Evolutionary conservation across 2,113 vertebrate genomes (phyloP).

Genomic region (Pheucticus melanocephalus): DNA sequence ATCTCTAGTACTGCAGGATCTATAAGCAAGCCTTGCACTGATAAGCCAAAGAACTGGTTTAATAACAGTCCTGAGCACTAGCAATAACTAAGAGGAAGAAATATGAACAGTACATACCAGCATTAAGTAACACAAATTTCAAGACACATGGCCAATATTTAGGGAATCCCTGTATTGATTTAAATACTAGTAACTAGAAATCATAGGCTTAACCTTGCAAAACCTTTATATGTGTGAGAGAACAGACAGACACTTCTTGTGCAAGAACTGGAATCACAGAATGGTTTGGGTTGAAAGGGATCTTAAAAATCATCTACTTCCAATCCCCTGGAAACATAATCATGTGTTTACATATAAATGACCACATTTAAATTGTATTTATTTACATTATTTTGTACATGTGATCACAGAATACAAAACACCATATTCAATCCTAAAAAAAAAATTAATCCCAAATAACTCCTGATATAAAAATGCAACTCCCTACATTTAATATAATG

Average conservation of each 20-base stretch:
- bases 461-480: neutral
- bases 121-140: conserved; percentile 4
- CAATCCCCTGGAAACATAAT: neutral
- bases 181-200: neutral
- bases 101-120: neutral
- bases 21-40: conserved; percentile 57
- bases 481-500: neutral
- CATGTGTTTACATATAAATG: neutral
- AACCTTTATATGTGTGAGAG: neutral
- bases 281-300: neutral
- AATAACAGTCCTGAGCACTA: conserved; percentile 59
- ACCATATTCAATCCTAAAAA: neutral
- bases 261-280: neutral
- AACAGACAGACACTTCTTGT: neutral
- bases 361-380: neutral
- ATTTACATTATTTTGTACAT: neutral
- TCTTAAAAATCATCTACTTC: neutral
- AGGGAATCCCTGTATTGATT: conserved; percentile 8
- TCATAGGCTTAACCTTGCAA: conserved; percentile 7
- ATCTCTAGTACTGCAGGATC: conserved; percentile 60
- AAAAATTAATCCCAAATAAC: neutral
- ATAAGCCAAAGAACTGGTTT: conserved; percentile 61
- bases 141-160: neutral
- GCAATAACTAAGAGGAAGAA: conserved; percentile 53
- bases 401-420: neutral